These are phyloP conservation scores for Pyrrhosoma nymphula DNA, from an alignment of 2,888 invertebrate species.

Conservation along the genomic window DNA sequence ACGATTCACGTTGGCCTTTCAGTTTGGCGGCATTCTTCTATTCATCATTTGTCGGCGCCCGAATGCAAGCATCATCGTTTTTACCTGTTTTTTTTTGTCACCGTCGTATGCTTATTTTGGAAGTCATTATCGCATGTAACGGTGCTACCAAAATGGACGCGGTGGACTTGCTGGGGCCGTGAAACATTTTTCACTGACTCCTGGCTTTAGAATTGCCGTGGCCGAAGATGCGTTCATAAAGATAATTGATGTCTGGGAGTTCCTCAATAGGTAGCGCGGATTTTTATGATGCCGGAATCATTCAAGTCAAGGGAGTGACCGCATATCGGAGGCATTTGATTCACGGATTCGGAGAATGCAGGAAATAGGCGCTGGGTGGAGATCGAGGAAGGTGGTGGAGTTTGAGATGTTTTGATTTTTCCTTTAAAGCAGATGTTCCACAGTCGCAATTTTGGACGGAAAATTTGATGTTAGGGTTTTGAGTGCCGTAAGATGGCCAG, in stretches of 20 bases:
- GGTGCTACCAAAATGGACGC: background rate
- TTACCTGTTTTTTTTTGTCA: background rate
- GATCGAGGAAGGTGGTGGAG: too few relatives aligned
- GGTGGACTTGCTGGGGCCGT: too few relatives aligned
- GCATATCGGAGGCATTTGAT: too few relatives aligned
- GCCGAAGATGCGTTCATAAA: background rate
- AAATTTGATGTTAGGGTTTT: too few relatives aligned
- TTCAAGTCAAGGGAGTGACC: too few relatives aligned
- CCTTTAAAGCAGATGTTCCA: too few relatives aligned
- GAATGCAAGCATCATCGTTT: background rate
- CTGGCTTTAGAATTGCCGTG: background rate
- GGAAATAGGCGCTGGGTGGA: too few relatives aligned
- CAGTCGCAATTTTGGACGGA: too few relatives aligned
- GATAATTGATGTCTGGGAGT: background rate
- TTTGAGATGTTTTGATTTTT: too few relatives aligned
- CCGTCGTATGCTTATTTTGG: background rate
- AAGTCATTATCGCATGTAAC: background rate
- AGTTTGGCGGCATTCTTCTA: background rate
- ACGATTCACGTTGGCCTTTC: background rate
- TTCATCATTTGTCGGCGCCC: background rate
- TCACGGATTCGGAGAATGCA: too few relatives aligned
- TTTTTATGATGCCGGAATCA: too few relatives aligned
- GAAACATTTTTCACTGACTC: background rate
- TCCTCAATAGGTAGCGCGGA: background rate
- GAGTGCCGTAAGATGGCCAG: too few relatives aligned